Conservation (phyloP, 2,113 vertebrate species). For the Hyperopisus bebe region DNA sequence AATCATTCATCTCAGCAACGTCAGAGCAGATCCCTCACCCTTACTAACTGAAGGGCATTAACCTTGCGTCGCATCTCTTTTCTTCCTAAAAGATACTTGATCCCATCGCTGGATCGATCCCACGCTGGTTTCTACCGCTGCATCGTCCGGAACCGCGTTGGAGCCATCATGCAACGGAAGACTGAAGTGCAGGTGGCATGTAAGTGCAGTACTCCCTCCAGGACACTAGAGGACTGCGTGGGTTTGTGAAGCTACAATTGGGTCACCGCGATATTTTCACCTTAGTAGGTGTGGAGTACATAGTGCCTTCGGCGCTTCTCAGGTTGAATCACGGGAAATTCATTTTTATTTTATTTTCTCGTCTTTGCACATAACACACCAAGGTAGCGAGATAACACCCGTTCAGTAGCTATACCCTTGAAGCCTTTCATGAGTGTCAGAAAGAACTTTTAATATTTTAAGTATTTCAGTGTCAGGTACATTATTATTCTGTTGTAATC, state of each 20-base stretch:
- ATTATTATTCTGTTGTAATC: background rate
- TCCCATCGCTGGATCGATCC: constrained; percentile 83
- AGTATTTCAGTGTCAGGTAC: background rate
- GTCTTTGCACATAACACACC: background rate
- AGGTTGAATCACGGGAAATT: background rate
- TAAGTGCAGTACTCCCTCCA: constrained; percentile 61
- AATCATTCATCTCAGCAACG: background rate
- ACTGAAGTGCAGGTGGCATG: constrained; percentile 95
- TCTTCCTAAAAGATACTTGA: constrained; percentile 75
- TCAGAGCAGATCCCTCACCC: background rate
- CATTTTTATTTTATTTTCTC: background rate
- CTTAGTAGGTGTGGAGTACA: background rate
- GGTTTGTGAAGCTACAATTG: background rate
- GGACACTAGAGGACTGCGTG: background rate
- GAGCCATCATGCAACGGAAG: constrained; percentile 89
- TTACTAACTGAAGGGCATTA: background rate
- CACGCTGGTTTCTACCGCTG: constrained; percentile 94
- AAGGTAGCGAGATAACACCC: background rate
- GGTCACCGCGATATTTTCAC: background rate
- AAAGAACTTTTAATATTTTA: background rate
- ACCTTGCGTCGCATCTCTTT: constrained; percentile 13
- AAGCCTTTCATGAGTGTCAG: background rate
- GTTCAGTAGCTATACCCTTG: background rate
- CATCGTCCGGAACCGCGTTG: constrained; percentile 93
- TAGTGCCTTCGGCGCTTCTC: background rate